A percentile compares a stretch with the other conserved stretches of the same genome.
phyloP scores from a whole-genome alignment of 2,888 invertebrate genomes.

The Torymus texanus region DNA sequence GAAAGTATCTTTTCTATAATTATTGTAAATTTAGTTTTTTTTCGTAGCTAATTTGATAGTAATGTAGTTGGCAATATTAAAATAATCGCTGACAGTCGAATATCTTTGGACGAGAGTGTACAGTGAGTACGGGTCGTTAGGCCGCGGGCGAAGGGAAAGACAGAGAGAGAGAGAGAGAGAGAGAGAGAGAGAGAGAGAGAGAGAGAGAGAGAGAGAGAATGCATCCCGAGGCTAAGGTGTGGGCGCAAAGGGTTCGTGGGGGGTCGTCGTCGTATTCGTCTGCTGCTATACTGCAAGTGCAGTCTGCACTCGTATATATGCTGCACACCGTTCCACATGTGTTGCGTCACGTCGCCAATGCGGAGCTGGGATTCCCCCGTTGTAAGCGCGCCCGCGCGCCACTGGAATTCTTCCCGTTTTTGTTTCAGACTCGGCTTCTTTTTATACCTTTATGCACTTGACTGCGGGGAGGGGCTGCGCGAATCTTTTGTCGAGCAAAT shows the following conservation, averaged over 20 bases:
- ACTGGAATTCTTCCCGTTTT: slow-evolving; percentile 55
- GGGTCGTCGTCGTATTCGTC: slow-evolving; percentile 33
- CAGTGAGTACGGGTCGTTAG: slow-evolving; percentile 29
- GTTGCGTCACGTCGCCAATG: slow-evolving; percentile 65
- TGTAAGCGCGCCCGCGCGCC: slow-evolving; percentile 37
- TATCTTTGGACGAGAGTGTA: slow-evolving; percentile 40
- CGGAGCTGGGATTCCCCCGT: slow-evolving; percentile 65
- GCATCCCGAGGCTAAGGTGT: slow-evolving; percentile 42
- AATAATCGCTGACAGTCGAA: background rate
- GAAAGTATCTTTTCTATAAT: too few relatives aligned
- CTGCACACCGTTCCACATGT: slow-evolving; percentile 62
- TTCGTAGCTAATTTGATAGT: too few relatives aligned
- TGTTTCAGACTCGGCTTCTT: slow-evolving; percentile 35
- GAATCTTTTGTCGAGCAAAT: slow-evolving; percentile 50
- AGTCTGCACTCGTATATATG: background rate
- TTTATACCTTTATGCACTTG: slow-evolving; percentile 49
- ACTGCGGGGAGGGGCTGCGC: slow-evolving; percentile 23
- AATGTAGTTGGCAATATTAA: too few relatives aligned
- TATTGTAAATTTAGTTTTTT: too few relatives aligned
- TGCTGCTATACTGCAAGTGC: background rate
- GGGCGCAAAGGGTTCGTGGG: slow-evolving; percentile 52
- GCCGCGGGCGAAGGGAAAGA: slow-evolving; percentile 12
- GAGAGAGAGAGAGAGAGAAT: slow-evolving; percentile 14
- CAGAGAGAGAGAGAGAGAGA: slow-evolving; percentile 1
- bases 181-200: background rate